Evolutionary conservation across 2,797 vertebrate species (phyloP), one percentile per base, ranked within the genome.

Genomic region (Prunella strophiata): DNA sequence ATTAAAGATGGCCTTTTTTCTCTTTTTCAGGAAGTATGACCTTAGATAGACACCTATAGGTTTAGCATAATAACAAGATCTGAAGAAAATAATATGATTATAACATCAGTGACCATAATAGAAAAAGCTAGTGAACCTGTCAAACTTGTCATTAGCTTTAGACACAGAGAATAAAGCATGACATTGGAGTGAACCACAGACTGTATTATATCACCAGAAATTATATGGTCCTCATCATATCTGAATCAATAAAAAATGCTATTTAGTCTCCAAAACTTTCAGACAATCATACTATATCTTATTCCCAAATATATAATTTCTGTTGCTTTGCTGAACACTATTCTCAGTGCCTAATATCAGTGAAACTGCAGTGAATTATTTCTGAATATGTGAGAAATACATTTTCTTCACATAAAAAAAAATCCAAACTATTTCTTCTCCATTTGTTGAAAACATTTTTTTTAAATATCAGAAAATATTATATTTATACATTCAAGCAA

Each of bases 61-160:
- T 79, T 68, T 66, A 87, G 29, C 26, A 54, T 75, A 85, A 73
- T 85, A 20, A 16, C 25, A 55, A 43, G 55, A 54, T 82, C 84
- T 71, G 95, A 91, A 77, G 48, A 85, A 95, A 93, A 87, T 5
- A 57, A 54, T 57, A 63, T 45, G 59, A 77, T 86, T 77, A 47
- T 86, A 87, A 88, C 16, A 76, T 48, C 74, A 50, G 50, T 68
- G 78, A 51, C 47, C 55, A 90, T 92, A 93, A 95, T 36, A 86
- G 84, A 61, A 86, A 94, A 95, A 91, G 9, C 76, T 88, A 91
- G 94, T 89, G 86, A 95, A 91, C 85, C 91, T 90, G 51, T 85
- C 79, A 72, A 94, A 96, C 22, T 92, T 92, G 93, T 50, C 62
- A 85, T 82, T 85, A 78, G 34, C 67, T 72, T 86, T 76, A 91